Percentiles rank a stretch among this genome's conserved stretches.
These are phyloP conservation scores for Liodrosophila aerea DNA, from an alignment of 2,888 invertebrate genomes.

Conservation along the genomic window DNA sequence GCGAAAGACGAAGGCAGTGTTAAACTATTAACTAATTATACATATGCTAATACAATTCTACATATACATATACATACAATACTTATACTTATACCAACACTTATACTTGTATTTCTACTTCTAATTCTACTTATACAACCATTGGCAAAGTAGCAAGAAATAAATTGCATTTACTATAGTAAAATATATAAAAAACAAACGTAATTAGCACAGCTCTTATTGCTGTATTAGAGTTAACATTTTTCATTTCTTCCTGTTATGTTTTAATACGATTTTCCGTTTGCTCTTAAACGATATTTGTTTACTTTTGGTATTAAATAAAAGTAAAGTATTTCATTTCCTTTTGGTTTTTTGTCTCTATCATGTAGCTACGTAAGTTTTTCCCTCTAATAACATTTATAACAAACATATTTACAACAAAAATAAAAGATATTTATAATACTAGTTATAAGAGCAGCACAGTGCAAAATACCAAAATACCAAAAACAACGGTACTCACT, in stretches of 20 bases:
- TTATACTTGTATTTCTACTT: slow-evolving; percentile 1
- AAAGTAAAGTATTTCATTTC: too few relatives aligned
- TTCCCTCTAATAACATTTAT: too few relatives aligned
- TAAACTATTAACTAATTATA: slow-evolving; percentile 30
- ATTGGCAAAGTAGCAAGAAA: slow-evolving; percentile 39
- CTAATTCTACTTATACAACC: slow-evolving; percentile 9
- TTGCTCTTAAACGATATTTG: too few relatives aligned
- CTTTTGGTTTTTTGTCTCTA: too few relatives aligned
- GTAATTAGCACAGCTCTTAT: too few relatives aligned
- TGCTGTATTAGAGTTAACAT: slow-evolving; percentile 22
- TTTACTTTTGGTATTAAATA: too few relatives aligned
- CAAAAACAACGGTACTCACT: too few relatives aligned
- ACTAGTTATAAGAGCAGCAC: too few relatives aligned
- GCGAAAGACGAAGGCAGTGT: slow-evolving; percentile 39
- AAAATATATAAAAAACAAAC: background rate
- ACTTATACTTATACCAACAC: slow-evolving; percentile 12
- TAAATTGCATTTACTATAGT: slow-evolving; percentile 42
- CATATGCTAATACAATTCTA: slow-evolving; percentile 12
- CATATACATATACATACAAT: slow-evolving; percentile 13
- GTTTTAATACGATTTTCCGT: too few relatives aligned
- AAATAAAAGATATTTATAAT: too few relatives aligned
- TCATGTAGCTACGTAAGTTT: background rate
- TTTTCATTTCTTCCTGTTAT: slow-evolving; percentile 23
- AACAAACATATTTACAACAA: background rate
- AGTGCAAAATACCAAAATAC: too few relatives aligned